Conservation (phyloP, 1,140 invertebrate genomes). For the Calosoma granatense region DNA sequence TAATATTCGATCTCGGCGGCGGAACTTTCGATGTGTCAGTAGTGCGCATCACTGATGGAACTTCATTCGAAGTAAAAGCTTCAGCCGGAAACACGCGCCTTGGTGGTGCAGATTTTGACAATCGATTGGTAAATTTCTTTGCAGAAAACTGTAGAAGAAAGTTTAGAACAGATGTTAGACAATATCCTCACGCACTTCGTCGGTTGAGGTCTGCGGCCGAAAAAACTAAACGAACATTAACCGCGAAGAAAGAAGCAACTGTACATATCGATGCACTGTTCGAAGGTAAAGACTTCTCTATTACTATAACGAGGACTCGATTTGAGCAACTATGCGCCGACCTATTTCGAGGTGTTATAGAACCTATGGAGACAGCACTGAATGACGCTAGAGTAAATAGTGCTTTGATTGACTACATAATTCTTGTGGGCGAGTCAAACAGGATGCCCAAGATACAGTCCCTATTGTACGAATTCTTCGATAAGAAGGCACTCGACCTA, state of each 20-base stretch:
- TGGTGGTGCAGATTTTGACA: slow-evolving; percentile 32
- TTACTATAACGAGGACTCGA: slow-evolving; percentile 46
- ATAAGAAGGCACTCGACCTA: slow-evolving; percentile 50
- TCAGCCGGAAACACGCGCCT: slow-evolving; percentile 40
- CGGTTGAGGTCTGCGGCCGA: slow-evolving; percentile 71
- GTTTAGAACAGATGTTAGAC: slow-evolving; percentile 39
- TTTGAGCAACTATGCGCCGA: slow-evolving; percentile 55
- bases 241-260: slow-evolving; percentile 61
- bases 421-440: slow-evolving; percentile 70
- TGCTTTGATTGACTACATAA: slow-evolving; percentile 59
- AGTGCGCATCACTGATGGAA: slow-evolving; percentile 60
- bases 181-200: slow-evolving; percentile 43
- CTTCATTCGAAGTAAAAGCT: slow-evolving; percentile 54
- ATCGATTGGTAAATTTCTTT: slow-evolving; percentile 58
- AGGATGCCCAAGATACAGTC: slow-evolving; percentile 55
- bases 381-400: slow-evolving; percentile 67
- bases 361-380: slow-evolving; percentile 57
- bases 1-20: slow-evolving; percentile 57
- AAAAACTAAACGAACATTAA: slow-evolving; percentile 67
- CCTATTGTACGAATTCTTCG: slow-evolving; percentile 51
- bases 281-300: slow-evolving; percentile 57
- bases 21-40: slow-evolving; percentile 70
- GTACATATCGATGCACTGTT: slow-evolving; percentile 67
- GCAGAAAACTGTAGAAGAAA: slow-evolving; percentile 42
- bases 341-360: slow-evolving; percentile 47